Percentiles rank a stretch among this genome's conserved stretches.
These are phyloP conservation scores for Caenorhabditis wallacei DNA, from an alignment of 2,888 invertebrate genomes.

Conservation along the genomic window DNA sequence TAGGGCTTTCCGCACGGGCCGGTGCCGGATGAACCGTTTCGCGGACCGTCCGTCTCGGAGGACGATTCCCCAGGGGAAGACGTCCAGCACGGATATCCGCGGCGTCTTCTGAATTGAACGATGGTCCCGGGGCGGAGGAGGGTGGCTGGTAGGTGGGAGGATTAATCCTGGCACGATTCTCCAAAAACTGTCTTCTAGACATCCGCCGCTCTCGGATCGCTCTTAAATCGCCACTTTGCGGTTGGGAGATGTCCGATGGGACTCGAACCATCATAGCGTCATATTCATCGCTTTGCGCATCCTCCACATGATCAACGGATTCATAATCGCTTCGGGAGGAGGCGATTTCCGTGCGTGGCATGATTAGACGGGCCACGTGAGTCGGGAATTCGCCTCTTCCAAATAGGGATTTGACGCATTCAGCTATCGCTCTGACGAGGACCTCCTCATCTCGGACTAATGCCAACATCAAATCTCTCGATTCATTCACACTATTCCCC, in stretches of 20 bases:
- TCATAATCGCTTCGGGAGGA: conserved; percentile 44
- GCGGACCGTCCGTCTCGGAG: conserved; percentile 5
- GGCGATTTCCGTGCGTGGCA: conserved; percentile 19
- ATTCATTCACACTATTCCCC: conserved; percentile 26
- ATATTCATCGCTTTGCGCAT: conserved; percentile 40
- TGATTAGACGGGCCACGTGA: conserved; percentile 38
- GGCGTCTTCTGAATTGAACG: conserved; percentile 37
- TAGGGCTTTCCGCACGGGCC: conserved; percentile 11
- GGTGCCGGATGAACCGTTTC: conserved; percentile 14
- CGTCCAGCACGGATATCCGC: conserved; percentile 48
- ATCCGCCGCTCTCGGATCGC: conserved; percentile 37
- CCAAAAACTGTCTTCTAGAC: conserved; percentile 5
- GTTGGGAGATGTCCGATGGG: conserved; percentile 58
- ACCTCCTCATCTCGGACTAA: conserved; percentile 52
- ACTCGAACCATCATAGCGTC: conserved; percentile 49
- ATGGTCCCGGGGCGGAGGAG: conserved; percentile 21
- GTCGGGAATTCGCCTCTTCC: conserved; percentile 59
- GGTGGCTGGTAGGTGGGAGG: background rate
- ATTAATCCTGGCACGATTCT: conserved; percentile 1
- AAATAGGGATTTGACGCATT: conserved; percentile 55
- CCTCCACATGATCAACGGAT: conserved; percentile 37
- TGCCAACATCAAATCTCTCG: conserved; percentile 54
- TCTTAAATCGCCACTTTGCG: conserved; percentile 47
- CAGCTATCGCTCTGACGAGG: conserved; percentile 43
- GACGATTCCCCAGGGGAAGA: conserved; percentile 19